These are phyloP conservation scores for Escarpia spicata DNA, from an alignment of 2,888 invertebrate genomes.

Conservation along the genomic window DNA sequence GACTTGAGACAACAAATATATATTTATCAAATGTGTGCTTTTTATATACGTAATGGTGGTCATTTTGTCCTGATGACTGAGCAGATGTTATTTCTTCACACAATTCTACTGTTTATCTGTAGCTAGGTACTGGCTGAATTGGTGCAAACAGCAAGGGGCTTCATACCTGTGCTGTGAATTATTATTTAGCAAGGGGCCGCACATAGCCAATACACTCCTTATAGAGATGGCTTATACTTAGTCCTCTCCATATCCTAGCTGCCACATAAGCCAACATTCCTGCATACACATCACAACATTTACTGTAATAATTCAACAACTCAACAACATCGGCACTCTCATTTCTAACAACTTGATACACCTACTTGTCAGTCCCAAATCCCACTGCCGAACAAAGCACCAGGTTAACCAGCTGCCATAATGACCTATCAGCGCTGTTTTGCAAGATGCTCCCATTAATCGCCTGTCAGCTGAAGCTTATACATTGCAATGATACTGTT, in stretches of 20 bases:
- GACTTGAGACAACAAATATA: no score
- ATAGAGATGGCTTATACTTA: no score
- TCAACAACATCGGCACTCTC: background rate
- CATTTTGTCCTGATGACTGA: no score
- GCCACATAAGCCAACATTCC: background rate
- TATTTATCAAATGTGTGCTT: background rate
- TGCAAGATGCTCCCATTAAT: background rate
- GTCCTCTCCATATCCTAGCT: no score
- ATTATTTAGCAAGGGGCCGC: background rate
- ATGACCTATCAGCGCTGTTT: background rate
- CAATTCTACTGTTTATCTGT: background rate
- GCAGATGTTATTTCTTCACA: background rate
- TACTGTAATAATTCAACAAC: background rate
- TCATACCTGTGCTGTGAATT: background rate
- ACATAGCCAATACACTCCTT: no score
- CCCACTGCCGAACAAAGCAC: background rate
- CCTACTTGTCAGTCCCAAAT: background rate
- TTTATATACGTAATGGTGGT: background rate
- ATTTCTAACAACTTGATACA: background rate
- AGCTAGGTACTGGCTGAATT: background rate
- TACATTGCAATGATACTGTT: background rate
- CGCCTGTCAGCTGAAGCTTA: background rate
- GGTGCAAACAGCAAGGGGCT: background rate
- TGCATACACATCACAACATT: background rate
- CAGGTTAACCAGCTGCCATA: background rate